Evolutionary conservation across 2,113 vertebrate species (phyloP).

Genomic region (Strix uralensis): DNA sequence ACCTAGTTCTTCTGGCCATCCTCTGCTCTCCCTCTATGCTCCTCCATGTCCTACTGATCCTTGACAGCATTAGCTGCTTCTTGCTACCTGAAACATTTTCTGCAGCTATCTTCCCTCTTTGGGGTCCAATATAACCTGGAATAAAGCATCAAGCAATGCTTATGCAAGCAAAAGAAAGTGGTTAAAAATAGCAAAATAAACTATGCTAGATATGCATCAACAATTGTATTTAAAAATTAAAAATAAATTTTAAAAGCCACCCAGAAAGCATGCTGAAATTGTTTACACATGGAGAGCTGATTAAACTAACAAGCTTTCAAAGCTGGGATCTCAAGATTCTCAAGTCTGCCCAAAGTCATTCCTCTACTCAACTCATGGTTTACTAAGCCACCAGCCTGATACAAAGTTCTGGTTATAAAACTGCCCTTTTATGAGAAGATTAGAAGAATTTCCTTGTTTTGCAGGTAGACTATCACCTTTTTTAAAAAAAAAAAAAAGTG

Average conservation of each 20-base stretch:
- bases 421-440: constrained; percentile 22
- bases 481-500: background rate
- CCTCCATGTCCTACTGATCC: background rate
- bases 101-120: background rate
- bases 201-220: background rate
- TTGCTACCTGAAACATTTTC: background rate
- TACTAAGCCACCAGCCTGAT: constrained; percentile 10
- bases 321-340: background rate
- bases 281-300: background rate
- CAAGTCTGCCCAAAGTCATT: background rate
- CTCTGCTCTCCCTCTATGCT: background rate
- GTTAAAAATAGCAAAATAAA: background rate
- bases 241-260: background rate
- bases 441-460: constrained; percentile 51
- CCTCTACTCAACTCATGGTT: constrained; percentile 10
- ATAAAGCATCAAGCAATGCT: background rate
- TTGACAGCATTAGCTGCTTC: background rate
- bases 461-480: constrained; percentile 17
- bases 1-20: background rate
- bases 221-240: background rate
- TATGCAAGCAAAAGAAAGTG: background rate
- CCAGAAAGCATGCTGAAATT: constrained; percentile 4
- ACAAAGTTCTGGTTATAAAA: constrained; percentile 47
- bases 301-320: background rate
- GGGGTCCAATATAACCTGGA: background rate